These are phyloP conservation scores for Harmothoe impar DNA, from an alignment of 2,888 invertebrate genomes.

Conservation along the genomic window DNA sequence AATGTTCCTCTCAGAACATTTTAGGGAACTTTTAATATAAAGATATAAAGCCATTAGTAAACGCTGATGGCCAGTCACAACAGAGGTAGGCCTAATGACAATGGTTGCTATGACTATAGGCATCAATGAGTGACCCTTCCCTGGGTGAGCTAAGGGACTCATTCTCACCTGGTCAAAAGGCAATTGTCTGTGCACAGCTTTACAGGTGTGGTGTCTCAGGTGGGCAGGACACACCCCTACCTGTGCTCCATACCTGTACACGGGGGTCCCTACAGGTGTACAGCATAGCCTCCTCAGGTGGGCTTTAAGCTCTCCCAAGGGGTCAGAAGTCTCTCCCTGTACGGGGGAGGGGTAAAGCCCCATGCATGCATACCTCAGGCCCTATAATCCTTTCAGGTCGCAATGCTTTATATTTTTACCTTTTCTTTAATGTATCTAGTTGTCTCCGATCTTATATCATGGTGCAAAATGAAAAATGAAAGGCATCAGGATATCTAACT, in stretches of 20 bases:
- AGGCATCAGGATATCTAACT: too few species aligned
- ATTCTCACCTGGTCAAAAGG: neutral
- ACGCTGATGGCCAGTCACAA: neutral
- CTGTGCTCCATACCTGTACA: conserved; percentile 21
- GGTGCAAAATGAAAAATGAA: too few species aligned
- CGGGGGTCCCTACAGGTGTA: neutral
- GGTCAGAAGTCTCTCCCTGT: neutral
- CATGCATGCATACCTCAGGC: too few species aligned
- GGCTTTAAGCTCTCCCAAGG: neutral
- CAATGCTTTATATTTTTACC: too few species aligned
- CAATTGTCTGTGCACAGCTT: conserved; percentile 16
- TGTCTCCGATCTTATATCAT: too few species aligned
- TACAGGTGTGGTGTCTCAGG: conserved; percentile 22
- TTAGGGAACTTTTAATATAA: too few species aligned
- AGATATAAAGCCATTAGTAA: too few species aligned
- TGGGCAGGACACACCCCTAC: neutral
- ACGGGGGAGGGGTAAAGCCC: too few species aligned
- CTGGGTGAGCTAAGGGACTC: neutral
- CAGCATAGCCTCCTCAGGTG: conserved; percentile 7
- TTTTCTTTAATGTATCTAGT: too few species aligned
- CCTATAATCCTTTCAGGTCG: too few species aligned
- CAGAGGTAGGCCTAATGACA: neutral
- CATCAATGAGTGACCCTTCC: neutral
- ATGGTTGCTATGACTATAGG: neutral
- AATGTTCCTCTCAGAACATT: too few species aligned